Percentiles rank a stretch among this genome's conserved stretches.
Conservation (phyloP, 2,888 invertebrate genomes). For the Nemotelus nigrinus region DNA sequence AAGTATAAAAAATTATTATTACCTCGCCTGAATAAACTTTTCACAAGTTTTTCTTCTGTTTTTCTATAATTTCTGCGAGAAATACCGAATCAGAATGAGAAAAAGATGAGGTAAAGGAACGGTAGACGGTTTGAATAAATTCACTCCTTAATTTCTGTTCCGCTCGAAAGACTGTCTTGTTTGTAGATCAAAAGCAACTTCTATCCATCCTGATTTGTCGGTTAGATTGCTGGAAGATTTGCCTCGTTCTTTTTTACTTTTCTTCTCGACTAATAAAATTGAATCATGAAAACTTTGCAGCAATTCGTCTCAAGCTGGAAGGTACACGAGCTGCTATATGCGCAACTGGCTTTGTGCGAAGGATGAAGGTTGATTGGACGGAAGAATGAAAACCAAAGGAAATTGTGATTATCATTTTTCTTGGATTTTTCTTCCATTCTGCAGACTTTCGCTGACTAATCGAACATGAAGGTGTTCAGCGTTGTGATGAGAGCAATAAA, state of each 20-base stretch:
- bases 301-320: too few relatives aligned
- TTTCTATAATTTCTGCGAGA: too few relatives aligned
- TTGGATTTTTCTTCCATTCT: neutral
- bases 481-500: neutral
- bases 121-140: neutral
- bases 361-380: neutral
- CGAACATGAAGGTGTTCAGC: too few relatives aligned
- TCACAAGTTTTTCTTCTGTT: too few relatives aligned
- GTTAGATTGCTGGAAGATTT: neutral
- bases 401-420: constrained; percentile 10
- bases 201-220: neutral
- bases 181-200: constrained; percentile 15
- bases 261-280: neutral
- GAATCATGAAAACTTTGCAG: neutral
- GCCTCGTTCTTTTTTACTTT: neutral
- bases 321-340: too few relatives aligned
- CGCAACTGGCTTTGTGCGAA: too few relatives aligned
- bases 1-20: too few relatives aligned
- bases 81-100: neutral
- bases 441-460: too few relatives aligned
- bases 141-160: constrained; percentile 19
- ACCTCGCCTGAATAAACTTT: too few relatives aligned
- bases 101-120: neutral
- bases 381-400: neutral
- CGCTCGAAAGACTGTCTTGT: neutral